A percentile compares a stretch with the other conserved stretches of the same genome.
Conservation (phyloP, 2,888 invertebrate genomes). For the Bembecia ichneumoniformis region DNA sequence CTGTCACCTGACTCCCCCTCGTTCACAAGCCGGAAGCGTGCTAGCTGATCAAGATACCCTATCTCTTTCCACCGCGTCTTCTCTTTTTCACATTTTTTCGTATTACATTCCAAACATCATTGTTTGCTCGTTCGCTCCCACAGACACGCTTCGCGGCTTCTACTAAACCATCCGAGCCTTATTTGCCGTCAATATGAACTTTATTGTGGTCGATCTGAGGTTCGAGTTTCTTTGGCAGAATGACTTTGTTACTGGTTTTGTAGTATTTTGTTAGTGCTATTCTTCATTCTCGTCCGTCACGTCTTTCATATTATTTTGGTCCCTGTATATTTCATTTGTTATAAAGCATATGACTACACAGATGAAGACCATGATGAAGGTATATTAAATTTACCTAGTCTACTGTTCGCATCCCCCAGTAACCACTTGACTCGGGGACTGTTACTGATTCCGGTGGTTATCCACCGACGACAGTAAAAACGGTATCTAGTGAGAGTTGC, state of each 20-base stretch:
- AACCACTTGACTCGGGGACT: no score
- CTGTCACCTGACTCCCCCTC: slow-evolving; percentile 11
- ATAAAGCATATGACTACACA: no score
- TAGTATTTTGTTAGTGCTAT: slow-evolving; percentile 17
- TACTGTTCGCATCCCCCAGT: no score
- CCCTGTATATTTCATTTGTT: no score
- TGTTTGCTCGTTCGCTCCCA: slow-evolving; percentile 49
- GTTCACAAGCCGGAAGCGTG: slow-evolving; percentile 37
- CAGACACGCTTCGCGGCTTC: slow-evolving; percentile 40
- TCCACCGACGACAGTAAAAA: no score
- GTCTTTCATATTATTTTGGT: background rate
- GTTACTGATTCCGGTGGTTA: no score
- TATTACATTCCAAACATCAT: slow-evolving; percentile 57
- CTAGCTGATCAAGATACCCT: slow-evolving; percentile 16
- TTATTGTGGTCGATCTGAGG: slow-evolving; percentile 15
- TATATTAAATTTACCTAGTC: no score
- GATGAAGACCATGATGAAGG: no score
- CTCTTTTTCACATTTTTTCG: slow-evolving; percentile 36
- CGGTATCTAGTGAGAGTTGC: no score
- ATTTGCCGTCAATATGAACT: slow-evolving; percentile 19
- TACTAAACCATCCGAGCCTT: slow-evolving; percentile 14
- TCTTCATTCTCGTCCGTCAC: slow-evolving; percentile 16
- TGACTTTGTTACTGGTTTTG: slow-evolving; percentile 10
- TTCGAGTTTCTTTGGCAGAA: slow-evolving; percentile 5
- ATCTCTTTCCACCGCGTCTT: slow-evolving; percentile 19